phyloP scores from a whole-genome alignment of 2,888 invertebrate species.

The Drosophila colorata region DNA sequence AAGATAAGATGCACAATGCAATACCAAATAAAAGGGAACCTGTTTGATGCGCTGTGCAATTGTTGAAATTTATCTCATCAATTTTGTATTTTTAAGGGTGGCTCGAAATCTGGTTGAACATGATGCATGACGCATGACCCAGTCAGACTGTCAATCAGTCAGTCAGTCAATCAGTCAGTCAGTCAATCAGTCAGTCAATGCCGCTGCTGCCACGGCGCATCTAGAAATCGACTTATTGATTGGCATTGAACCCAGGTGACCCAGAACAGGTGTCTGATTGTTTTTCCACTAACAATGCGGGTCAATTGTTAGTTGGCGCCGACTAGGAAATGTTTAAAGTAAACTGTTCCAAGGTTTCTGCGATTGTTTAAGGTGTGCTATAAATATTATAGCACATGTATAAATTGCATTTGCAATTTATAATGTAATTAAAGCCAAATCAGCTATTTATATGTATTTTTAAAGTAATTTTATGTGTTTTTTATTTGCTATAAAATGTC shows the following conservation, averaged over 20 bases:
- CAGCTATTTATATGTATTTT: too few relatives aligned
- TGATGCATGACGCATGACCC: constrained; percentile 60
- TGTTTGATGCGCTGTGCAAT: constrained; percentile 59
- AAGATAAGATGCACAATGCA: constrained; percentile 61
- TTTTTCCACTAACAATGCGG: constrained; percentile 7
- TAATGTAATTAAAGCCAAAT: background rate
- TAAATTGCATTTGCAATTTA: background rate
- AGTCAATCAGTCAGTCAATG: background rate
- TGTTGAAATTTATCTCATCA: constrained; percentile 32
- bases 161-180: constrained; percentile 8
- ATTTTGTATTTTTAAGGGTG: constrained; percentile 38
- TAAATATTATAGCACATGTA: constrained; percentile 10
- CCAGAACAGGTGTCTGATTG: constrained; percentile 45
- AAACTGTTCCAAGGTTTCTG: constrained; percentile 4
- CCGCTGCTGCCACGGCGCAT: constrained; percentile 9
- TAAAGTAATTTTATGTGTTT: background rate
- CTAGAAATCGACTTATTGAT: constrained; percentile 29
- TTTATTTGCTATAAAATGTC: too few relatives aligned
- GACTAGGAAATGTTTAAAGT: constrained; percentile 5
- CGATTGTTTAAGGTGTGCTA: constrained; percentile 4
- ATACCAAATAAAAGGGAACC: constrained; percentile 39
- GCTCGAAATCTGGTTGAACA: constrained; percentile 27
- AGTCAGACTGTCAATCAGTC: constrained; percentile 34
- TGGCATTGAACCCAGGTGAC: constrained; percentile 43
- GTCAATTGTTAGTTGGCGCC: constrained; percentile 24